These are phyloP conservation scores for Cheirogaleus major DNA, from an alignment of 2,797 vertebrate genomes.

Conservation along the genomic window DNA sequence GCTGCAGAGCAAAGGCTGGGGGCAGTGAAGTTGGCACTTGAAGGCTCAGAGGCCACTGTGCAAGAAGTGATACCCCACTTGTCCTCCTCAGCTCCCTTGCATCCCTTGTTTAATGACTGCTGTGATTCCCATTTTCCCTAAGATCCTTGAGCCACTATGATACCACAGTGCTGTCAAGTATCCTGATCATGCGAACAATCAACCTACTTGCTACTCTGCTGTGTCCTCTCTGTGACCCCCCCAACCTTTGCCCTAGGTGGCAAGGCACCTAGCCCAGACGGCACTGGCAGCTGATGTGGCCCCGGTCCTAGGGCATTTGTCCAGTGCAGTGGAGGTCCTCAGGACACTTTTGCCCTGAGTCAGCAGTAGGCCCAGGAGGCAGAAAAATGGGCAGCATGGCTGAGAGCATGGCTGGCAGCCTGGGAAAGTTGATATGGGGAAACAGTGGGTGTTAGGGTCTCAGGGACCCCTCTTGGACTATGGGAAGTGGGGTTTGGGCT, in stretches of 20 bases:
- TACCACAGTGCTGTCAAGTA: not conserved
- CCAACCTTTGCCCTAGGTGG: conserved; percentile 78
- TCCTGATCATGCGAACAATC: not conserved
- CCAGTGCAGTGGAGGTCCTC: conserved; percentile 81
- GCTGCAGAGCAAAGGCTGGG: conserved; percentile 82
- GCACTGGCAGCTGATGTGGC: conserved; percentile 75
- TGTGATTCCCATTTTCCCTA: not conserved
- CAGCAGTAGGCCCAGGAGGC: conserved; percentile 84
- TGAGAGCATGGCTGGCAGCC: conserved; percentile 74
- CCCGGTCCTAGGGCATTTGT: conserved; percentile 85
- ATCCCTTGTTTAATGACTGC: not conserved
- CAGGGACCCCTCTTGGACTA: not conserved
- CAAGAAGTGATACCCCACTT: conserved; percentile 77
- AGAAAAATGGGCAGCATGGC: conserved; percentile 83
- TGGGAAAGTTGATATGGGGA: conserved; percentile 84
- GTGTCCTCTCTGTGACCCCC: not conserved
- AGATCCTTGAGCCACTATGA: not conserved
- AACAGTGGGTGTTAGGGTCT: not conserved
- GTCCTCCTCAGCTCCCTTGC: not conserved
- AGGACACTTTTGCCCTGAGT: conserved; percentile 84
- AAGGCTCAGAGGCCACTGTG: conserved; percentile 77
- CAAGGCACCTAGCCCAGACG: conserved; percentile 74
- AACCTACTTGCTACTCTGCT: not conserved
- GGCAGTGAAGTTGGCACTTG: conserved; percentile 82
- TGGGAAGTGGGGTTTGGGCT: not conserved